A percentile compares a stretch with the other conserved stretches of the same genome.
Conservation (phyloP, 1,140 invertebrate species). For the Microplitis demolitor region DNA sequence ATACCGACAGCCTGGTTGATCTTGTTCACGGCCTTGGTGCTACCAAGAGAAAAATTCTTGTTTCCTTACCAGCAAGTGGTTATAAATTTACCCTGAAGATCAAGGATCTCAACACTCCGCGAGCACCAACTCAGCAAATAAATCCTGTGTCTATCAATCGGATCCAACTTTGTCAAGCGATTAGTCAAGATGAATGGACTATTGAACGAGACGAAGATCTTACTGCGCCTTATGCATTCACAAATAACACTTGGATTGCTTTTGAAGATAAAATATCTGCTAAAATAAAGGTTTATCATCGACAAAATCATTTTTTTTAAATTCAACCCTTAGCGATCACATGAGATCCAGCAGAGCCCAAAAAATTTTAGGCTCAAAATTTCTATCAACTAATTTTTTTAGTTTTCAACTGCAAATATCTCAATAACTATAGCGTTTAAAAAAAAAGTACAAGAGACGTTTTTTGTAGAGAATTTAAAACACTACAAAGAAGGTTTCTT, state of each 20-base stretch:
- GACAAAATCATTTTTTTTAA: not conserved
- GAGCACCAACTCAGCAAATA: constrained; percentile 66
- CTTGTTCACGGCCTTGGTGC: constrained; percentile 73
- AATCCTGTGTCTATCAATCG: constrained; percentile 66
- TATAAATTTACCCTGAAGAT: constrained; percentile 71
- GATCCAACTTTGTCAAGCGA: constrained; percentile 66
- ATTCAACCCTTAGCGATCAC: not conserved
- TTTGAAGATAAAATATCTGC: constrained; percentile 75
- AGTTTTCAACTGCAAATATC: not conserved
- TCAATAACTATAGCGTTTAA: not conserved
- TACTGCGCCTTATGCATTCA: constrained; percentile 78
- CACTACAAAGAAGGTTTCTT: not conserved
- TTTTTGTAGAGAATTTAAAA: not conserved
- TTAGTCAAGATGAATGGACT: constrained; percentile 71
- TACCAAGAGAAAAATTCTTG: constrained; percentile 70
- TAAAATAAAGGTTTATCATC: constrained; percentile 69
- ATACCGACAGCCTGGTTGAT: constrained; percentile 79
- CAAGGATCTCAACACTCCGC: constrained; percentile 69
- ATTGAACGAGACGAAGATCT: constrained; percentile 79
- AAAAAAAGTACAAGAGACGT: not conserved
- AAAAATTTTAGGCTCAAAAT: too few relatives aligned
- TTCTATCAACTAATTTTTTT: too few relatives aligned
- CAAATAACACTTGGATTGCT: constrained; percentile 74
- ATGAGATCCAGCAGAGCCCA: too few relatives aligned
- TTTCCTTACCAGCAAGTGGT: constrained; percentile 72